These are phyloP conservation scores for Brachyptera putata DNA, from an alignment of 2,888 invertebrate genomes.

Conservation along the genomic window DNA sequence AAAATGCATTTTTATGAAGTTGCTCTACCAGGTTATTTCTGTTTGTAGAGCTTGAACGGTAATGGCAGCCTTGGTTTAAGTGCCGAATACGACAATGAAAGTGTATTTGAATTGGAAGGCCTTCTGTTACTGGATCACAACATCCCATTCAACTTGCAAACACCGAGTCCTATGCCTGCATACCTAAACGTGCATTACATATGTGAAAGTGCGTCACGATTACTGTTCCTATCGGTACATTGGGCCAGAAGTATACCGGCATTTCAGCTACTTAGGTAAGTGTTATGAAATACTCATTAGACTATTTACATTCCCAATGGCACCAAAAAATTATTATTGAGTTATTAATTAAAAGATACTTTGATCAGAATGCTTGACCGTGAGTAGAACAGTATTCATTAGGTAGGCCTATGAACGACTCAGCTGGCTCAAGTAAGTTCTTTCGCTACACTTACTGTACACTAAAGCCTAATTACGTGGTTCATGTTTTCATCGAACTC, in stretches of 20 bases:
- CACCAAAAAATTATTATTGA: no score
- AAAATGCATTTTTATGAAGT: constrained; percentile 24
- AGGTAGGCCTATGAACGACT: no score
- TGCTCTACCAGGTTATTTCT: not conserved
- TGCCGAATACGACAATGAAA: constrained; percentile 38
- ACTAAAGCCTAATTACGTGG: no score
- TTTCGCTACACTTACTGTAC: no score
- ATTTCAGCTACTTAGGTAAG: constrained; percentile 73
- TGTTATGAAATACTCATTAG: constrained; percentile 13
- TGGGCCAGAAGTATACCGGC: constrained; percentile 84
- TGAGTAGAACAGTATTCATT: no score
- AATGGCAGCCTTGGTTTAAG: constrained; percentile 36
- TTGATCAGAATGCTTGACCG: no score
- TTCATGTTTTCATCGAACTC: no score
- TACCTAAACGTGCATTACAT: constrained; percentile 91
- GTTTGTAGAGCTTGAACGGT: constrained; percentile 34
- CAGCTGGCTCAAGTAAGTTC: no score
- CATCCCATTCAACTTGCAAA: constrained; percentile 69
- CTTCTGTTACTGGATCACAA: constrained; percentile 65
- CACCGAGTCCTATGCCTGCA: constrained; percentile 75
- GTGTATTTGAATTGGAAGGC: constrained; percentile 48
- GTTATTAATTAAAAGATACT: no score
- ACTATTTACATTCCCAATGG: not conserved
- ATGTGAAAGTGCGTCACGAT: constrained; percentile 90
- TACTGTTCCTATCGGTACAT: constrained; percentile 84